Evolutionary conservation across 2,113 vertebrate genomes (phyloP).

Genomic region (Xiphophorus maculatus): DNA sequence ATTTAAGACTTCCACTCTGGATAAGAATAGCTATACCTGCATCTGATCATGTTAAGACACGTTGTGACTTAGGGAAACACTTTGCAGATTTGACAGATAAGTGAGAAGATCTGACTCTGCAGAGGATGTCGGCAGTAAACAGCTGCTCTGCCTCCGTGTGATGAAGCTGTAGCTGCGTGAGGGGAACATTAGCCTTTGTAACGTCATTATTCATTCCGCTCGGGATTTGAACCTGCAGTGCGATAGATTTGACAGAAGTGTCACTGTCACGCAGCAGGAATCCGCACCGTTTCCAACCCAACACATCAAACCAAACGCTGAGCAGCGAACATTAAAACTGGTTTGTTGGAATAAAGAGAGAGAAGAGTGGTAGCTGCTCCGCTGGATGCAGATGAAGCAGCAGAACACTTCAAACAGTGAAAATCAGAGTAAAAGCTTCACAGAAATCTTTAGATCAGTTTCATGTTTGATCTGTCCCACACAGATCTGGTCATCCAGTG

Average conservation of each 20-base stretch:
- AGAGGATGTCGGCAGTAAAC: constrained; percentile 5
- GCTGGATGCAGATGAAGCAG: neutral
- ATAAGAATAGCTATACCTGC: neutral
- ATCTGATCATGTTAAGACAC: neutral
- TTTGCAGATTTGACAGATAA: constrained; percentile 6
- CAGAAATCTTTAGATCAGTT: no score
- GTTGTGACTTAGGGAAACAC: neutral
- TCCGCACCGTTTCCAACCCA: neutral
- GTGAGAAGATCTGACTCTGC: neutral
- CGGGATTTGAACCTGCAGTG: constrained; percentile 1
- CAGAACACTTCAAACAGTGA: neutral
- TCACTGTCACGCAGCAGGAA: neutral
- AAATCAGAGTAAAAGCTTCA: neutral
- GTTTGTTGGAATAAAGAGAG: neutral
- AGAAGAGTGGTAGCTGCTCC: neutral
- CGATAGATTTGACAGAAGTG: neutral
- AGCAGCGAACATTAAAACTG: neutral
- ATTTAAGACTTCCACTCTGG: neutral
- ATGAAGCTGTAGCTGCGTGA: constrained; percentile 1
- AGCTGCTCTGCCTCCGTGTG: constrained; percentile 13
- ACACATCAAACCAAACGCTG: neutral
- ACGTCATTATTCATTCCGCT: neutral
- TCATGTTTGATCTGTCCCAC: no score
- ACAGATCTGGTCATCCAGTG: no score
- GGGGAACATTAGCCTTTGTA: neutral